phyloP scores from a whole-genome alignment of 1,140 invertebrate species.

The Dreissena rostriformis region DNA sequence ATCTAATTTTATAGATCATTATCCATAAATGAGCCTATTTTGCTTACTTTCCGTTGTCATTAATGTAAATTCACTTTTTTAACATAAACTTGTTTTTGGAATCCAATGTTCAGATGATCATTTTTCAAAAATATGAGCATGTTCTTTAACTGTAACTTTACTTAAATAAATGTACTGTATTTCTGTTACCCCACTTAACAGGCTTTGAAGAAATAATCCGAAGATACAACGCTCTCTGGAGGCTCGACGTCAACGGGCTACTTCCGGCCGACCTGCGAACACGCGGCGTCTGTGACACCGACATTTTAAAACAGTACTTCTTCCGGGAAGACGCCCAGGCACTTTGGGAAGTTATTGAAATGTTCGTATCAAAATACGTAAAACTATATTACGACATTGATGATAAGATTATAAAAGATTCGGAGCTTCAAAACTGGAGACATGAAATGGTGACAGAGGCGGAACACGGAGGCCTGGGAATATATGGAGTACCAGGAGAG shows the following conservation, averaged over 20 bases:
- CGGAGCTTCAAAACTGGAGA: constrained; percentile 44
- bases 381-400: constrained; percentile 35
- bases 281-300: constrained; percentile 29
- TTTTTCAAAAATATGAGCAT: too few relatives aligned
- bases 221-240: constrained; percentile 25
- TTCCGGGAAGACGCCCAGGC: constrained; percentile 21
- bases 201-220: constrained; percentile 25
- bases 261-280: constrained; percentile 25
- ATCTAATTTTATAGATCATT: too few relatives aligned
- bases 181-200: too few relatives aligned
- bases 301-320: constrained; percentile 21
- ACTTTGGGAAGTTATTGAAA: constrained; percentile 27
- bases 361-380: constrained; percentile 17
- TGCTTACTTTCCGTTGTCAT: too few relatives aligned
- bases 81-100: too few relatives aligned
- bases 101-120: too few relatives aligned
- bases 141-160: too few relatives aligned
- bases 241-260: constrained; percentile 26
- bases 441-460: constrained; percentile 42
- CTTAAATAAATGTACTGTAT: too few relatives aligned
- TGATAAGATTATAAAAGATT: constrained; percentile 2
- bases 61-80: too few relatives aligned
- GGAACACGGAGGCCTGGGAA: constrained; percentile 23
- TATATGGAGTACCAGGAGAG: constrained; percentile 65
- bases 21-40: too few relatives aligned